These are phyloP conservation scores for Enteromius viviparus DNA, from an alignment of 2,797 vertebrate genomes.

Conservation along the genomic window DNA sequence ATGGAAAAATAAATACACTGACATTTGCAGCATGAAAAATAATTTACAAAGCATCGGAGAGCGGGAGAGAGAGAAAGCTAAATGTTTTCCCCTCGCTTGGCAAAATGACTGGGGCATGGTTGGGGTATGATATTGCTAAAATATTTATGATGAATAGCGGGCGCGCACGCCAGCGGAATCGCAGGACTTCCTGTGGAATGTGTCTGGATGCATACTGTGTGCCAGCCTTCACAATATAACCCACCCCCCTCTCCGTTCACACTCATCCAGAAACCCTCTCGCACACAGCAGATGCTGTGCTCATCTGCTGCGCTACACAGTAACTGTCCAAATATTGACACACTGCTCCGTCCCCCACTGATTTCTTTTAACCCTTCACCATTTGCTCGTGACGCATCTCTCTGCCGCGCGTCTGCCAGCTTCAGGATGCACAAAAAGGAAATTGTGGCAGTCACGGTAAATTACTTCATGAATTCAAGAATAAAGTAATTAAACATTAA, in stretches of 20 bases:
- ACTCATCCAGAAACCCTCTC: constrained; percentile 53
- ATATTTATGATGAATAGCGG: constrained; percentile 67
- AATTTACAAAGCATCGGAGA: constrained; percentile 58
- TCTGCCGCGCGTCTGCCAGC: neutral
- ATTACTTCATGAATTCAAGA: neutral
- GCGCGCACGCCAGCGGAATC: constrained; percentile 56
- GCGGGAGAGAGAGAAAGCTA: constrained; percentile 37
- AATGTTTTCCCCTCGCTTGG: constrained; percentile 57
- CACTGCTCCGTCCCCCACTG: constrained; percentile 61
- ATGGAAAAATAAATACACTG: constrained; percentile 66
- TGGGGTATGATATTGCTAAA: constrained; percentile 64
- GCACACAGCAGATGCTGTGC: constrained; percentile 72
- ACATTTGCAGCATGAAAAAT: constrained; percentile 65
- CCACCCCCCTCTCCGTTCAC: constrained; percentile 29
- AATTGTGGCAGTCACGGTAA: neutral
- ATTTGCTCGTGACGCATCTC: constrained; percentile 18
- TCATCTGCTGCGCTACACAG: constrained; percentile 74
- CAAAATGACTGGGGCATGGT: constrained; percentile 64
- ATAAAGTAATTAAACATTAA: neutral
- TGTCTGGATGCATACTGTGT: constrained; percentile 57
- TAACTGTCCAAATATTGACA: constrained; percentile 77
- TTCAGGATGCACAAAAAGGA: neutral
- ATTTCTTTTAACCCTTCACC: constrained; percentile 62
- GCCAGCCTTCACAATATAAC: constrained; percentile 58
- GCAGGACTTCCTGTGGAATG: constrained; percentile 63